Evolutionary conservation across 2,888 invertebrate genomes (phyloP), one percentile per base, ranked within the genome.

Genomic region (Lochmaea capreae): DNA sequence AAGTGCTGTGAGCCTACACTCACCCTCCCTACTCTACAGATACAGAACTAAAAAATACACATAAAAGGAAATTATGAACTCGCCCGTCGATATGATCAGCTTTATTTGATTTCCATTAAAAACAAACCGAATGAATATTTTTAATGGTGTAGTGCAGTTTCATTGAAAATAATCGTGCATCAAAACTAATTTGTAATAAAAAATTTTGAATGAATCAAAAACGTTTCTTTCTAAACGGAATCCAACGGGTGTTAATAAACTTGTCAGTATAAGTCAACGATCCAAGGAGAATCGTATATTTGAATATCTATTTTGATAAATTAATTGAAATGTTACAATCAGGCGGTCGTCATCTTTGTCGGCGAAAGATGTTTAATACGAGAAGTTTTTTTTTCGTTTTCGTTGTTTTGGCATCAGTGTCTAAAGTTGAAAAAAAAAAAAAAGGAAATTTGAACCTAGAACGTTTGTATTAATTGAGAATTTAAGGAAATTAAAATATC

Each of bases 211-310:
- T 69, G 62, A 62, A 54, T 61, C 68, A 22, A 39, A 61, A 18
- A 42, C 16, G 67, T 67, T 39, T 67, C 33, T 59, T 67, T 57
- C 57, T 3, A 57, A 57, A 57, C 22, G 33, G 10, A 52, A 26
- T 49, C 49, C 68, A 26, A 33, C 54, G 61, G 69, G 69, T 69
- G 69, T 69, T 69, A 69, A 69, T 69, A 69, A 62, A 69, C 69
- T 69, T 69, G 69, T 69, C 69, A 69, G 69, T 62, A 16, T 14
- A 69, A 63, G 69, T 54, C 61, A 62, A 68, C 68, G 68, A 58
- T 61, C 61, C 33, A 33, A 49, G 11, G 46, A 18, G 62, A 54
- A 42, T 62, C 62, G 22, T 69, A 52, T 69, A 52, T 69, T 16
- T 16, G 18, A 69, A 62, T 26, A 59, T 62, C 62, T 62, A 49